Evolutionary conservation across 2,113 vertebrate species (phyloP).

Genomic region (Leptocoma aspasia): DNA sequence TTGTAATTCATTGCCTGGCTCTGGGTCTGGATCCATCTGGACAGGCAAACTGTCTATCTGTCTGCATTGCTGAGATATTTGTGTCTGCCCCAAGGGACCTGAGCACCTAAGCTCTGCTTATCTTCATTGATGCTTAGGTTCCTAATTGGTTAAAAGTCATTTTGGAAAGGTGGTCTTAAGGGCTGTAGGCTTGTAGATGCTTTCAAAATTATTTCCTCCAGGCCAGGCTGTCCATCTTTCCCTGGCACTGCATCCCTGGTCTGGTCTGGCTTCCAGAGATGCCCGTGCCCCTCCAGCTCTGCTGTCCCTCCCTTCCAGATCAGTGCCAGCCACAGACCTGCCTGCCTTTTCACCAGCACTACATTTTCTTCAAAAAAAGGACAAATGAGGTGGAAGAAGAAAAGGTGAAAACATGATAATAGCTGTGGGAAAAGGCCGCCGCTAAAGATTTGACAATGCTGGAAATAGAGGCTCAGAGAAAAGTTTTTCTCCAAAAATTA

Average conservation of each 20-base stretch:
- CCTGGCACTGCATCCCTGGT: background rate
- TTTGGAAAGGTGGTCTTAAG: background rate
- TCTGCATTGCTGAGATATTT: background rate
- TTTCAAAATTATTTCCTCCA: background rate
- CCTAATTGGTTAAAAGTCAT: slow-evolving; percentile 26
- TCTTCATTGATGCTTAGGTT: background rate
- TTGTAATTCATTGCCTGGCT: slow-evolving; percentile 23
- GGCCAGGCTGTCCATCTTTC: background rate
- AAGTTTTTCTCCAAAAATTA: slow-evolving; percentile 31
- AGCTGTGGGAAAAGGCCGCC: background rate
- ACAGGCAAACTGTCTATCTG: background rate
- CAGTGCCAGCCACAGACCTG: background rate
- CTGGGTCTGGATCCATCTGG: slow-evolving; percentile 17
- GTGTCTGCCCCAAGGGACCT: background rate
- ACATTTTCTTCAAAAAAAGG: background rate
- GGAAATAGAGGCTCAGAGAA: background rate
- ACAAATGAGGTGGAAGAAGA: slow-evolving; percentile 15
- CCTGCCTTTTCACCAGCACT: background rate
- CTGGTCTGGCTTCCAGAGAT: background rate
- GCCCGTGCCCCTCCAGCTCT: background rate
- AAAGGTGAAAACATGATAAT: slow-evolving; percentile 28
- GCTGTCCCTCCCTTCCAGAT: background rate
- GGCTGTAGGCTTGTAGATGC: background rate
- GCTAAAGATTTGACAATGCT: background rate
- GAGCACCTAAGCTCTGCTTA: background rate